Conservation (phyloP, 30 jellyfish, hydroid and myxozoan genomes). For the Hydractinia echinata region DNA sequence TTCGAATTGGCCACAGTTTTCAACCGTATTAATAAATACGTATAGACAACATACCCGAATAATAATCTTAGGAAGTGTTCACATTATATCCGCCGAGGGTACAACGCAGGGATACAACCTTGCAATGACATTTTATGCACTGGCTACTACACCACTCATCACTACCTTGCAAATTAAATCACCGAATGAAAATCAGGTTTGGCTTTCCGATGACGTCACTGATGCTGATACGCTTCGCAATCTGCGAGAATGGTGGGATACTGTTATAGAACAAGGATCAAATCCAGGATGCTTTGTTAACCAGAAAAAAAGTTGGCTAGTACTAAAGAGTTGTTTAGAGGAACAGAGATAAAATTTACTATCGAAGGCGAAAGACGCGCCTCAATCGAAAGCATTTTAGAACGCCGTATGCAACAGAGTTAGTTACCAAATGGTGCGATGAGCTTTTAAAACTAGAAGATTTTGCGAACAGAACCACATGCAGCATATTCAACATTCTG, state of each 20-base stretch:
- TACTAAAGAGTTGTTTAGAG: not conserved
- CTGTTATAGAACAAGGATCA: slow-evolving; percentile 10
- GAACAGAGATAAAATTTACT: not conserved
- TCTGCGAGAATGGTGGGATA: slow-evolving; percentile 18
- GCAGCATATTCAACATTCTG: slow-evolving; percentile 26
- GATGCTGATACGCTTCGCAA: slow-evolving; percentile 23
- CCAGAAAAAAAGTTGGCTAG: slow-evolving; percentile 14
- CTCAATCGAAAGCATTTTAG: not conserved
- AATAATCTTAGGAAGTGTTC: slow-evolving; percentile 13
- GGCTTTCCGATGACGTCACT: slow-evolving; percentile 27
- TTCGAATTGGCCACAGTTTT: not conserved
- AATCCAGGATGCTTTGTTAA: slow-evolving; percentile 29
- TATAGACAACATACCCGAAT: slow-evolving; percentile 27
- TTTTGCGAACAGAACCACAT: slow-evolving; percentile 12
- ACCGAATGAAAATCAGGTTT: not conserved
- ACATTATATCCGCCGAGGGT: slow-evolving; percentile 33
- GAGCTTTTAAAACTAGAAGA: slow-evolving; percentile 12
- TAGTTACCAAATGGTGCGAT: slow-evolving; percentile 16
- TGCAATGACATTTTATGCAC: slow-evolving; percentile 48
- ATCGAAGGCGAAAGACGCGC: slow-evolving; percentile 27
- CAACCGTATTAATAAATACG: slow-evolving; percentile 21
- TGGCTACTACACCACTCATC: slow-evolving; percentile 10
- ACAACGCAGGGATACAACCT: slow-evolving; percentile 44
- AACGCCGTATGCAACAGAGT: not conserved
- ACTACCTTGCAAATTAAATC: not conserved